phyloP scores from a whole-genome alignment of 2,113 vertebrate genomes.

The Murina feae region DNA sequence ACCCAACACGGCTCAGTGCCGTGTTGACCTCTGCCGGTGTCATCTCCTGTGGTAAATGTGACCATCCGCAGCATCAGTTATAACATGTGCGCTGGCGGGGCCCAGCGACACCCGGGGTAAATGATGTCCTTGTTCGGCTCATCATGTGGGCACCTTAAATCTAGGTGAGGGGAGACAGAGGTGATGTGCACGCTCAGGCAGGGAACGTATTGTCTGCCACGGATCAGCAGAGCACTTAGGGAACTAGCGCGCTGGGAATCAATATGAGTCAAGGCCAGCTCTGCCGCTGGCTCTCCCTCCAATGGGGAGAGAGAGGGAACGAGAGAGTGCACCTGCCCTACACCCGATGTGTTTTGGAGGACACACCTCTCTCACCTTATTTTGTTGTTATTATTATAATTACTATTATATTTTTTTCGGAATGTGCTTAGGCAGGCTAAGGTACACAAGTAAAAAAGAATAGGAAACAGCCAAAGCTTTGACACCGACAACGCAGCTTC shows the following conservation, averaged over 20 bases:
- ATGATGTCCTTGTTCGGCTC: conserved; percentile 89
- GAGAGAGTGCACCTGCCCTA: conserved; percentile 73
- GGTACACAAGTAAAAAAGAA: conserved; percentile 78
- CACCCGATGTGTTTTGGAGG: conserved; percentile 78
- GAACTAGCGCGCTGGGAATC: conserved; percentile 89
- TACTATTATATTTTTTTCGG: conserved; percentile 73
- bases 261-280: conserved; percentile 88
- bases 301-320: conserved; percentile 68
- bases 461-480: conserved; percentile 52
- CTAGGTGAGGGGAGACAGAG: conserved; percentile 89
- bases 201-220: conserved; percentile 89
- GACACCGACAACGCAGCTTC: conserved; percentile 71
- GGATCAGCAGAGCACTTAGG: conserved; percentile 90
- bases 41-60: conserved; percentile 48
- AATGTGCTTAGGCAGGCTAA: conserved; percentile 73
- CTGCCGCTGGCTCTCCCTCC: conserved; percentile 81
- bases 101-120: conserved; percentile 83
- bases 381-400: conserved; percentile 80
- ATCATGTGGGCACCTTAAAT: conserved; percentile 91
- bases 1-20: background rate
- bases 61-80: conserved; percentile 61
- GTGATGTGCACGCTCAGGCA: conserved; percentile 86
- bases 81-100: conserved; percentile 73
- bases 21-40: background rate
- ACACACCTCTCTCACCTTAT: conserved; percentile 79